These are phyloP conservation scores for Nipponacmea schrenckii DNA, from an alignment of 2,888 invertebrate genomes.

Conservation along the genomic window DNA sequence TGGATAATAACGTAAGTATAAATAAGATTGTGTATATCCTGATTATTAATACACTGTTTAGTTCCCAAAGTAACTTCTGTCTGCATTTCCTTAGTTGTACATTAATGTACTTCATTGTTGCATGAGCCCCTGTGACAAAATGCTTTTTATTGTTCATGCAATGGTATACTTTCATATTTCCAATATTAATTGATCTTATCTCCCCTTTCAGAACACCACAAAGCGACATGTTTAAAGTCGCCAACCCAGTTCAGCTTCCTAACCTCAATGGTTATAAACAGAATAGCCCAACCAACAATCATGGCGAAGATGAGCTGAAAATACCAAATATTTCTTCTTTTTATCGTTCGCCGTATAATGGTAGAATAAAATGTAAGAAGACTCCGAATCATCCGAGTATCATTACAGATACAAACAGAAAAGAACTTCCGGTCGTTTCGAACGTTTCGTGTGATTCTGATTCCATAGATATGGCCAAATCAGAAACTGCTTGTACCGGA, in stretches of 20 bases:
- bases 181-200: too few relatives aligned
- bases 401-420: background rate
- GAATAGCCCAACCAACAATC: background rate
- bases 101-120: too few relatives aligned
- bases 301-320: background rate
- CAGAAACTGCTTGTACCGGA: background rate
- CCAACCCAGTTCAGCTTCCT: background rate
- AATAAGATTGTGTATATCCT: too few relatives aligned
- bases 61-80: too few relatives aligned
- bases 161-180: too few relatives aligned
- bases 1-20: too few relatives aligned
- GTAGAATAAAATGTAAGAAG: background rate
- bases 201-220: background rate
- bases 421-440: conserved; percentile 1
- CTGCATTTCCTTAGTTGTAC: too few relatives aligned
- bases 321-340: background rate
- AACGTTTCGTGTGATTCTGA: background rate
- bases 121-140: too few relatives aligned
- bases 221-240: background rate
- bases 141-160: too few relatives aligned
- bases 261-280: background rate
- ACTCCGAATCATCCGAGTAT: background rate
- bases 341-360: background rate
- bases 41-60: too few relatives aligned
- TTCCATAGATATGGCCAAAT: background rate